Evolutionary conservation across 1,140 invertebrate genomes (phyloP), one percentile per base, ranked within the genome.

Genomic region (Caenorhabditis tropicalis): DNA sequence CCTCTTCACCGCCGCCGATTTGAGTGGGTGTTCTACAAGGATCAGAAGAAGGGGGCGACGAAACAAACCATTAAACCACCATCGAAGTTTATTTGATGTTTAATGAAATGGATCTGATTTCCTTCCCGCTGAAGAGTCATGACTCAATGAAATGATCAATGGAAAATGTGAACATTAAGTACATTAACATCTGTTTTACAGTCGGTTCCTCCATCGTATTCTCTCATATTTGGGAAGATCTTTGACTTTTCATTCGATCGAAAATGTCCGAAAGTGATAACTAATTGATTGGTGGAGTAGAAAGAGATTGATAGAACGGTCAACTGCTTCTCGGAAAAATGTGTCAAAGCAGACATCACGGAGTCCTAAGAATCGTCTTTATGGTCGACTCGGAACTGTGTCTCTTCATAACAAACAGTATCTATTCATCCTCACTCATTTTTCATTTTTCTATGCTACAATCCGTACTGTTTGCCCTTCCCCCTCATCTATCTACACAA

Each of bases 401-500:
- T 58, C 53, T 58, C 24, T 58, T n/a, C 10, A 51, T 51, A 58
- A 58, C 27, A 9, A 65, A 5, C 16, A 19, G 21, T 58, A n/a
- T 65, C 29, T 65, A n/a, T 27, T 9, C 15, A 24, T 31, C 29
- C n/a, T 29, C 31, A 15, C 1, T 46, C 36, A 36, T 29, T 12
- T 21, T 12, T 1, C 24, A 27, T 36, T 36, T 31, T 29, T 36
- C 65, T 12, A n/a, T 70, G 29, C 65, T 74, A 24, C 12, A 36
- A 43, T 74, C 29, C 36, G 65, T 74, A 74, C 65, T 74, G 65
- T 74, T 74, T 74, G 65, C 36, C 65, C 65, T 74, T 74, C 65
- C 65, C n/a, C 65, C 65, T 74, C 36, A 65, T 65, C 36, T 31
- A 43, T 74, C 65, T 46, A 39, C 36, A 70, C 31, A 70, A 33